phyloP scores from a whole-genome alignment of 2,888 invertebrate genomes.

The Amphipyra berbera region DNA sequence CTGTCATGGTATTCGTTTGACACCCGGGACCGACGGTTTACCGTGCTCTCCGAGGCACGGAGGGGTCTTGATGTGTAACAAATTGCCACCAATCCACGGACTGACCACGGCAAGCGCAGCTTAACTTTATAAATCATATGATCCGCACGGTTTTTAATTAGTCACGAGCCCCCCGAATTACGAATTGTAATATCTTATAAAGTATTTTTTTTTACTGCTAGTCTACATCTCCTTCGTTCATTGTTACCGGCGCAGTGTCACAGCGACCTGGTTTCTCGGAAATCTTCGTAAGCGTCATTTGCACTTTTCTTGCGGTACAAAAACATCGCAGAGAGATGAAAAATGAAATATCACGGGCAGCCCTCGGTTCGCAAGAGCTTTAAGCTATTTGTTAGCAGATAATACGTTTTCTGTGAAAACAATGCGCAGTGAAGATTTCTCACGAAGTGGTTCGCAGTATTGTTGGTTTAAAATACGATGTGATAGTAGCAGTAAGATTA shows the following conservation, averaged over 20 bases:
- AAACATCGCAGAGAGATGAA: slow-evolving; percentile 80
- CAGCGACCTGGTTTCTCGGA: slow-evolving; percentile 72
- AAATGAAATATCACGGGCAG: slow-evolving; percentile 85
- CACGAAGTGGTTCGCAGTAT: slow-evolving; percentile 25
- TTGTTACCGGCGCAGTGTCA: slow-evolving; percentile 67
- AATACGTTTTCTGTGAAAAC: slow-evolving; percentile 56
- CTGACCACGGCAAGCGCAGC: too few species aligned
- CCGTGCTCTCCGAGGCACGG: too few species aligned
- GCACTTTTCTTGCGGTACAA: slow-evolving; percentile 81
- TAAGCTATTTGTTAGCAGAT: slow-evolving; percentile 53
- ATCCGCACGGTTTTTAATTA: too few species aligned
- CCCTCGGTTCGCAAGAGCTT: slow-evolving; percentile 53
- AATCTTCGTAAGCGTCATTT: slow-evolving; percentile 84
- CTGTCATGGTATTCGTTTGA: too few species aligned
- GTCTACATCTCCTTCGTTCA: slow-evolving; percentile 63
- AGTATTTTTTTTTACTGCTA: slow-evolving; percentile 41
- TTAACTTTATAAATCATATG: too few species aligned
- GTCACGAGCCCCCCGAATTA: too few species aligned
- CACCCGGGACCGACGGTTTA: too few species aligned
- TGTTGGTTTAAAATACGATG: slow-evolving; percentile 23
- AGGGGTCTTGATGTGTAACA: too few species aligned
- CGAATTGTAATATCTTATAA: too few species aligned
- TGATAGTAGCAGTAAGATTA: slow-evolving; percentile 15
- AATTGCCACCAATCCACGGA: too few species aligned
- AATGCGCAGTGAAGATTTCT: slow-evolving; percentile 39